Evolutionary conservation across 2,113 vertebrate species (phyloP).

Genomic region (Spilogale gracilis): DNA sequence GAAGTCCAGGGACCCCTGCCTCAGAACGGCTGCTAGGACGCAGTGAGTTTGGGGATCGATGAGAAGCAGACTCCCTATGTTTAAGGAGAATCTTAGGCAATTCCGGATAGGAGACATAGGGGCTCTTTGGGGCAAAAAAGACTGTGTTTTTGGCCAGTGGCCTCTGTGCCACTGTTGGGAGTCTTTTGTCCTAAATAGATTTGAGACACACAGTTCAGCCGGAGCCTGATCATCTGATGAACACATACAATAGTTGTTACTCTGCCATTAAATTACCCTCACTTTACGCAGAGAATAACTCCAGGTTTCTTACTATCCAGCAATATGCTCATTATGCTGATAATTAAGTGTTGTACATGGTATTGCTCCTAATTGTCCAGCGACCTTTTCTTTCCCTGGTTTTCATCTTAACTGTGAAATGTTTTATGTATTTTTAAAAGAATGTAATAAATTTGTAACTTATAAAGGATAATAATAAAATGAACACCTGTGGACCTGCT

Average conservation of each 20-base stretch:
- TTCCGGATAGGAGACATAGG: background rate
- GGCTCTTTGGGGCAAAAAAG: background rate
- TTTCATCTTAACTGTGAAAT: constrained; percentile 65
- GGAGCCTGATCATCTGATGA: constrained; percentile 7
- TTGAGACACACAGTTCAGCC: background rate
- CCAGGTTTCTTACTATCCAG: constrained; percentile 11
- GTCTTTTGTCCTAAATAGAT: background rate
- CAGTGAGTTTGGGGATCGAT: background rate
- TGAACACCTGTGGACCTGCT: constrained; percentile 65
- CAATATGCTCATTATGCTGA: constrained; percentile 56
- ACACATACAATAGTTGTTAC: constrained; percentile 54
- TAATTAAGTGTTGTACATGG: constrained; percentile 2
- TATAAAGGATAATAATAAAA: constrained; percentile 71
- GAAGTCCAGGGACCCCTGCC: constrained; percentile 1
- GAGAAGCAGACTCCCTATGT: constrained; percentile 6
- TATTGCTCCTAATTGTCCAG: constrained; percentile 4
- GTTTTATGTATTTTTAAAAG: constrained; percentile 62
- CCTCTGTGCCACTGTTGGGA: constrained; percentile 12
- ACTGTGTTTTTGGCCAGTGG: background rate
- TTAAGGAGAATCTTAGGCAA: constrained; percentile 52
- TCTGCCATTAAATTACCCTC: constrained; percentile 33
- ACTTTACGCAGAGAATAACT: constrained; percentile 16
- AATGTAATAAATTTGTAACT: constrained; percentile 65
- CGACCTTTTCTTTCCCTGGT: background rate
- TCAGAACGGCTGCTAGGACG: background rate